phyloP scores from a whole-genome alignment of 2,797 vertebrate species.

The Centropyge bicolor region DNA sequence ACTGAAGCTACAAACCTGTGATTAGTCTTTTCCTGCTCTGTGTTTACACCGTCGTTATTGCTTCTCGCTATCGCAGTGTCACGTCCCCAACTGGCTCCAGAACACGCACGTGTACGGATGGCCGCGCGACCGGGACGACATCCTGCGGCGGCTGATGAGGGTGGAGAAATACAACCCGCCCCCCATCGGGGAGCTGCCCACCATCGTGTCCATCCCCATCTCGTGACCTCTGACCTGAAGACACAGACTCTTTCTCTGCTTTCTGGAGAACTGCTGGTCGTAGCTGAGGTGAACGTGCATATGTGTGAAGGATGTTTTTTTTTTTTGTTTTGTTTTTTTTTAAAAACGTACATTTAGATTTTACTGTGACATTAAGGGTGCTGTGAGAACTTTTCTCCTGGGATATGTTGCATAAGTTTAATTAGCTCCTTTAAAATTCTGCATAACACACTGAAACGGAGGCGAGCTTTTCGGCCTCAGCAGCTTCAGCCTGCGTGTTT shows the following conservation, averaged over 20 bases:
- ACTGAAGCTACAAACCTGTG: not conserved
- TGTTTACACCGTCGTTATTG: too few species aligned
- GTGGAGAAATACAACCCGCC: conserved; percentile 89
- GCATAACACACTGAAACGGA: not conserved
- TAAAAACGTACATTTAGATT: not conserved
- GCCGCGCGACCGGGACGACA: conserved; percentile 87
- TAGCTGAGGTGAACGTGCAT: conserved; percentile 8
- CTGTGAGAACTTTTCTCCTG: not conserved
- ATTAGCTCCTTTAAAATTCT: not conserved
- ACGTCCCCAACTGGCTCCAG: conserved; percentile 88
- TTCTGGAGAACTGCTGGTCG: not conserved
- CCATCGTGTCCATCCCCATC: conserved; percentile 88
- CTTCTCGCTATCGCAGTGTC: conserved; percentile 70
- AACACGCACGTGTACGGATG: conserved; percentile 88
- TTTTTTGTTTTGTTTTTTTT: too few species aligned
- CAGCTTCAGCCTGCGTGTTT: not conserved
- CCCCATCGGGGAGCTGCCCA: conserved; percentile 86
- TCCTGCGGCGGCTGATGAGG: conserved; percentile 88
- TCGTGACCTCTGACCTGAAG: conserved; percentile 46
- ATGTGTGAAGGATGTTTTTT: not conserved
- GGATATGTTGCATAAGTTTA: not conserved
- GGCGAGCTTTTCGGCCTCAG: not conserved
- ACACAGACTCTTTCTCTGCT: conserved; percentile 1
- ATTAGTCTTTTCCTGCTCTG: not conserved
- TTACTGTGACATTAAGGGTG: not conserved